Base-by-base conservation (phyloP, 2,797 vertebrate species). In the Remorina albescens region DNA sequence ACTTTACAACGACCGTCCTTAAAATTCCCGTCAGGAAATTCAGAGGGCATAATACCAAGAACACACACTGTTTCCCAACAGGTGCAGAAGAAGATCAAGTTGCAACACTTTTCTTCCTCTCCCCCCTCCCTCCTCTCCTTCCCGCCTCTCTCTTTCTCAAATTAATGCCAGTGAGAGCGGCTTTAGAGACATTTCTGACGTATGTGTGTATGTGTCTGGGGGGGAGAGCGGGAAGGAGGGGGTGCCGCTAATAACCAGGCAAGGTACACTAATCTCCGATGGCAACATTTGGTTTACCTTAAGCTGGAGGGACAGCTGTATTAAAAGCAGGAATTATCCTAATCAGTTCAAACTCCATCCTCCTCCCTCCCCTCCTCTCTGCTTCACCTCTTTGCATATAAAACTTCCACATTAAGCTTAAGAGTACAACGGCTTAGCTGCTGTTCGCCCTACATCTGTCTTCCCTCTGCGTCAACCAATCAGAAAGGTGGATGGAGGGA, bases 281-380 rank as follows among this genome's bases (percentile, higher is more conserved):
- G 96, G 96, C 96, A 98, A 97, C 97, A 98, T 98, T 98, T 97
- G 97, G 97, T 98, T 98, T 98, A 98, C 97, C 97, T 98, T 98
- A 98, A 98, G 97, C 97, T 96, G 95, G 95, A 97, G 95, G 95
- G 91, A 93, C 91, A 91, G 91, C 91, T 93, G 91, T 93, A 92
- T 92, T 91, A 93, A 92, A 92, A 91, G 85, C 88, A 90, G 91
- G 90, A 93, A 93, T 93, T 92, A 93, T 93, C 91, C 90, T 92
- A 93, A 92, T 92, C 91, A 92, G 90, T 90, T 88, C 86, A 90
- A 90, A 91, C 88, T 90, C 89, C 88, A 88, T 85, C 88, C 89
- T 85, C 78, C 88, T 74, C 72, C 73, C 71, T 60, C 75, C 78
- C 81, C 80, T 68, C 85, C 83, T 82, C 83, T 79, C 84, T 32